Percentiles rank a stretch among this genome's conserved stretches.
Conservation (phyloP, 1,140 invertebrate species). For the Epicauta chinensis region DNA sequence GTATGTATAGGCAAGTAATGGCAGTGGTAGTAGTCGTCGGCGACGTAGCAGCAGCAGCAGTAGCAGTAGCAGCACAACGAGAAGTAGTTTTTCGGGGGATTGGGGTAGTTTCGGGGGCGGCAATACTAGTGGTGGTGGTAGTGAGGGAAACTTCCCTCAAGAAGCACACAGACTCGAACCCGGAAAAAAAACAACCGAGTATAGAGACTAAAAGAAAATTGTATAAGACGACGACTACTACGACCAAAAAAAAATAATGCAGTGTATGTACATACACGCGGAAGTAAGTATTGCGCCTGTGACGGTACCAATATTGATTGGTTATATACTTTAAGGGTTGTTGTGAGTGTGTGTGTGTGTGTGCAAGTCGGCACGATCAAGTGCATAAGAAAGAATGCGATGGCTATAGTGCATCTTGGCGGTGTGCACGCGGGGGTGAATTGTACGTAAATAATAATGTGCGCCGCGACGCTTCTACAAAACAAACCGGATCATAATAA, state of each 20-base stretch:
- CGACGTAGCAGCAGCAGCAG: no score
- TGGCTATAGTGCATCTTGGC: conserved; percentile 8
- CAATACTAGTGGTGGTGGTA: no score
- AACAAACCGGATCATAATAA: conserved; percentile 10
- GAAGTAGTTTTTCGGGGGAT: no score
- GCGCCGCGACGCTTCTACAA: conserved; percentile 13
- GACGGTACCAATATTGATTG: conserved; percentile 43
- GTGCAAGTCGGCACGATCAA: not conserved
- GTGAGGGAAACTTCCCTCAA: no score
- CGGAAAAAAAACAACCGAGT: no score
- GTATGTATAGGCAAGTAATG: no score
- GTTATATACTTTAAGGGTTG: conserved; percentile 35
- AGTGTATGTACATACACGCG: conserved; percentile 39
- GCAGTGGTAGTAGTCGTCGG: no score
- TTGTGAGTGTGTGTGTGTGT: not conserved
- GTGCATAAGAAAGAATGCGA: conserved; percentile 19
- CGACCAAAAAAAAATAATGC: conserved; percentile 43
- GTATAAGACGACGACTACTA: conserved; percentile 7
- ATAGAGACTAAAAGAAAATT: not conserved
- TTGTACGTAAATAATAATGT: conserved; percentile 15
- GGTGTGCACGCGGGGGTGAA: not conserved
- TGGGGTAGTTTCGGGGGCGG: no score
- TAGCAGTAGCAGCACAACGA: no score
- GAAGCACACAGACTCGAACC: no score
- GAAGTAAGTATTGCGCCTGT: conserved; percentile 41